A percentile compares a stretch with the other conserved stretches of the same genome.
Evolutionary conservation across 2,888 invertebrate genomes (phyloP).

Genomic region (Scotopteryx bipunctaria): DNA sequence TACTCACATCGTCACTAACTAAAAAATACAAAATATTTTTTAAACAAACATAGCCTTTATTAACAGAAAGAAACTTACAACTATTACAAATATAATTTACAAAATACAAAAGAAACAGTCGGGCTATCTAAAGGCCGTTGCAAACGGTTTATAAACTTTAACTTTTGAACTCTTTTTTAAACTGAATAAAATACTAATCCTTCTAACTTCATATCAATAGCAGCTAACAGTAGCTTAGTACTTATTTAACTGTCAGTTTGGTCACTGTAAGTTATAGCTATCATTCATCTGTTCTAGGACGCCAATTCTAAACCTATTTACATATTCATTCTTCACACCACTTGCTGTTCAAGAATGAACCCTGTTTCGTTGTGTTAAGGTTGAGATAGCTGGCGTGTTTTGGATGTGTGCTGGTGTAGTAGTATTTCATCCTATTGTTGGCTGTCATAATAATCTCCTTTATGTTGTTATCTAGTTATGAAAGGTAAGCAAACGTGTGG

Average conservation of each 20-base stretch:
- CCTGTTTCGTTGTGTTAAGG: not conserved
- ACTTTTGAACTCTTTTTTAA: not conserved
- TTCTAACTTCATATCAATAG: conserved; percentile 21
- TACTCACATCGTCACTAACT: too few species aligned
- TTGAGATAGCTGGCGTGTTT: conserved; percentile 16
- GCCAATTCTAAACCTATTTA: conserved; percentile 39
- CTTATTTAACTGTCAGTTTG: conserved; percentile 64
- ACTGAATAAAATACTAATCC: not conserved
- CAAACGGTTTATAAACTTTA: not conserved
- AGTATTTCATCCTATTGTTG: conserved; percentile 59
- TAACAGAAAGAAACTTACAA: too few species aligned
- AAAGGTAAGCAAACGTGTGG: conserved; percentile 49
- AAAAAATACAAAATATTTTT: too few species aligned
- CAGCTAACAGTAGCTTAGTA: conserved; percentile 55
- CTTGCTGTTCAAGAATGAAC: conserved; percentile 8
- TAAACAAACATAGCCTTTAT: too few species aligned
- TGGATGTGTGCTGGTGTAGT: conserved; percentile 21
- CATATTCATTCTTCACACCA: conserved; percentile 11
- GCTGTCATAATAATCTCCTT: conserved; percentile 60
- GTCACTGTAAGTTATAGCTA: conserved; percentile 56
- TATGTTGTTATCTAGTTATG: conserved; percentile 45
- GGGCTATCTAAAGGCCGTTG: too few species aligned
- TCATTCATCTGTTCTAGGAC: conserved; percentile 57
- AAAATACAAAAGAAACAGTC: too few species aligned
- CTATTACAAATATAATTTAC: too few species aligned